Percentiles rank a stretch among this genome's conserved stretches.
These are phyloP conservation scores for Okamejei kenojei DNA, from an alignment of 2,797 vertebrate species.

Conservation along the genomic window DNA sequence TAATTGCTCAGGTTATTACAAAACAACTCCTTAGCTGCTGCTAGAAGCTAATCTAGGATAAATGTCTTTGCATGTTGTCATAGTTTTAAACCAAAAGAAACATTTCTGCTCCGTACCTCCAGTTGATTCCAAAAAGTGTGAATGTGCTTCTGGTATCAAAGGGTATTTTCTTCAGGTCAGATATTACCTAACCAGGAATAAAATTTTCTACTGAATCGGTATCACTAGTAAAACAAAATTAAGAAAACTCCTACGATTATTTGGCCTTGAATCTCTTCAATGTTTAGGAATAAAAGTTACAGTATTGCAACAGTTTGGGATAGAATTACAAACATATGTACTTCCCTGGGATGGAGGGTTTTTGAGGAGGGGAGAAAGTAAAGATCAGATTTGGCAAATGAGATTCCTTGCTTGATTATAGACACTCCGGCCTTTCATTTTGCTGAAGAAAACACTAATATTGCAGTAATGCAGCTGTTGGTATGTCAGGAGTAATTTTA, in stretches of 20 bases:
- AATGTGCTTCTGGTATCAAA: constrained; percentile 10
- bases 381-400: background rate
- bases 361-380: background rate
- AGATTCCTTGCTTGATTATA: background rate
- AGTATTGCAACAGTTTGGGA: constrained; percentile 4
- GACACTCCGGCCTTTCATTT: background rate
- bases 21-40: constrained; percentile 26
- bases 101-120: background rate
- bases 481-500: background rate
- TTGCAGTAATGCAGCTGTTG: constrained; percentile 13
- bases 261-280: background rate
- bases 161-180: constrained; percentile 29
- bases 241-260: background rate
- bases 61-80: constrained; percentile 31
- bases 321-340: constrained; percentile 24
- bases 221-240: background rate
- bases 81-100: constrained; percentile 24
- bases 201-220: background rate
- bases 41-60: background rate
- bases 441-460: constrained; percentile 24
- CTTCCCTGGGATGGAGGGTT: constrained; percentile 22
- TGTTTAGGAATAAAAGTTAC: constrained; percentile 32
- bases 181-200: constrained; percentile 18
- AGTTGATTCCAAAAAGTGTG: constrained; percentile 15
- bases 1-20: constrained; percentile 30